Conservation (phyloP, 2,797 vertebrate species). For the Hirundo rustica region DNA sequence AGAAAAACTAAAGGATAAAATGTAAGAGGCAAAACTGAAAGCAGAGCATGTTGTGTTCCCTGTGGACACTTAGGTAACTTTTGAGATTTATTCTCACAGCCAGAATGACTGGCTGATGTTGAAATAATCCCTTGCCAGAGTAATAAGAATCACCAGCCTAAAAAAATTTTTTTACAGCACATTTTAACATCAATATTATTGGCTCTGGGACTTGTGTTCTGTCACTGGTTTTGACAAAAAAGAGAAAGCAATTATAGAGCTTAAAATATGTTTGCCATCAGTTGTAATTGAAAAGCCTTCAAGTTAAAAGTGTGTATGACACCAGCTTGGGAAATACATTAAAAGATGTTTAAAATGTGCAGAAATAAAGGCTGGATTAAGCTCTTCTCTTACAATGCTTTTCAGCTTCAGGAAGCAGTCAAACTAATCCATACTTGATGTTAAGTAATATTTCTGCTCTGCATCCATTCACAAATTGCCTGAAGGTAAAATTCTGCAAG, state of each 20-base stretch:
- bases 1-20: background rate
- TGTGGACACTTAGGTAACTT: background rate
- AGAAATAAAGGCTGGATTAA: background rate
- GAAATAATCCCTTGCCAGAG: background rate
- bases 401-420: background rate
- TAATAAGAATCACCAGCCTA: background rate
- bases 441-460: background rate
- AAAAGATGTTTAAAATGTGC: background rate
- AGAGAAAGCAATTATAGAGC: background rate
- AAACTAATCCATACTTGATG: background rate
- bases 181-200: background rate
- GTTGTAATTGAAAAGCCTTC: background rate
- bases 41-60: background rate
- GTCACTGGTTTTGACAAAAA: background rate
- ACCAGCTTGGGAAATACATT: background rate
- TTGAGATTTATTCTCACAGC: background rate
- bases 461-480: background rate
- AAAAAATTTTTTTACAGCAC: background rate
- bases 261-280: background rate
- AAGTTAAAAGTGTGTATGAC: background rate
- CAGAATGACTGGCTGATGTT: background rate
- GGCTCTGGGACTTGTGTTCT: background rate
- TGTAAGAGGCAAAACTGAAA: background rate
- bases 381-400: background rate
- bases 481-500: background rate